Percentiles rank a stretch among this genome's conserved stretches.
Evolutionary conservation across 2,113 vertebrate genomes (phyloP).

Genomic region (Scortum barcoo): DNA sequence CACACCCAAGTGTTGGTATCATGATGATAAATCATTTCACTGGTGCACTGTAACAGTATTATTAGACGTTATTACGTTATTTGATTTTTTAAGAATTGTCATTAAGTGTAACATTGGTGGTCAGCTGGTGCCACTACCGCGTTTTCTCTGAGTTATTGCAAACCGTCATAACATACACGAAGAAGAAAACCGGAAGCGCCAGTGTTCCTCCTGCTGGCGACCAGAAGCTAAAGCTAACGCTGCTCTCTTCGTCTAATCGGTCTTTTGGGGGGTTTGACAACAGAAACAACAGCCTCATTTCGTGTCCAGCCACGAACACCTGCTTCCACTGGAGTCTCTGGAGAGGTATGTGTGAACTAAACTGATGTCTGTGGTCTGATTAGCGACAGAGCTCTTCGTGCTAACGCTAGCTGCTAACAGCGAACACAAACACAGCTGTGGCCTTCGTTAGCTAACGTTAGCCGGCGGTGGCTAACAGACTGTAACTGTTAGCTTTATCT

Average conservation of each 20-base stretch:
- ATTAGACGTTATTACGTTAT: background rate
- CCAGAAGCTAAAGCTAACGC: constrained; percentile 60
- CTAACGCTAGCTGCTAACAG: constrained; percentile 38
- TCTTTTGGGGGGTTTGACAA: constrained; percentile 67
- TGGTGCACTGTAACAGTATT: no score
- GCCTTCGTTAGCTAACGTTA: constrained; percentile 55
- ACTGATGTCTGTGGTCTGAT: no score
- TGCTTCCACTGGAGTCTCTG: constrained; percentile 57
- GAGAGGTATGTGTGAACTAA: constrained; percentile 74
- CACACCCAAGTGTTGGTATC: background rate
- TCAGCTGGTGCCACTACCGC: background rate
- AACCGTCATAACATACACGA: background rate
- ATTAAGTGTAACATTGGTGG: background rate
- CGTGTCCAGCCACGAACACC: constrained; percentile 58
- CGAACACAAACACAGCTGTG: constrained; percentile 38
- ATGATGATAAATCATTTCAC: background rate
- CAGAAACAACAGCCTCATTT: constrained; percentile 52
- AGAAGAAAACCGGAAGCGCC: constrained; percentile 70
- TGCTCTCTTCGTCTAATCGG: constrained; percentile 65
- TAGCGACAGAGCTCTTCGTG: background rate
- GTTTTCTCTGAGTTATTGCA: background rate
- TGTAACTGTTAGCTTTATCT: background rate
- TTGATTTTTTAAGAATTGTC: background rate
- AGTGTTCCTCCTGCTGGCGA: constrained; percentile 34
- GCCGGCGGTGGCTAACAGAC: constrained; percentile 18